Conservation (phyloP, 2,888 invertebrate genomes). For the Epinotia bilunana region DNA sequence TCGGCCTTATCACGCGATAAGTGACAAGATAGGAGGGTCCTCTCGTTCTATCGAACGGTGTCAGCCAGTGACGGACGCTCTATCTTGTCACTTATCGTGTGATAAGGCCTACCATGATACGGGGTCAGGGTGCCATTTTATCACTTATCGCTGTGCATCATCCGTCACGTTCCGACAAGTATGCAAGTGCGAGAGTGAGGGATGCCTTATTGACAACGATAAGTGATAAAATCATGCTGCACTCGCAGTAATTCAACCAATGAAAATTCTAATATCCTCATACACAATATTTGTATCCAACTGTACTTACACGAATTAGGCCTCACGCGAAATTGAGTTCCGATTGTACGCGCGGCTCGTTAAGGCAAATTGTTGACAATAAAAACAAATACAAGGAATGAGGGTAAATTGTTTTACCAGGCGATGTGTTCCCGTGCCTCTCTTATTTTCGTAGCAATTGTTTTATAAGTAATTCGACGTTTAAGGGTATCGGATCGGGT, state of each 20-base stretch:
- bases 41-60: too few species aligned
- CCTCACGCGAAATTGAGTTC: slow-evolving; percentile 34
- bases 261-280: background rate
- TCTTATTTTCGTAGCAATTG: slow-evolving; percentile 15
- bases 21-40: too few species aligned
- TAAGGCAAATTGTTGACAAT: slow-evolving; percentile 44
- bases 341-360: slow-evolving; percentile 41
- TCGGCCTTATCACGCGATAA: too few species aligned
- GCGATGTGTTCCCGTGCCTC: slow-evolving; percentile 10
- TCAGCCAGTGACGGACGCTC: too few species aligned
- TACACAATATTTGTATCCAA: slow-evolving; percentile 39
- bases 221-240: too few species aligned
- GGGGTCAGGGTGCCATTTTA: too few species aligned
- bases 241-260: background rate
- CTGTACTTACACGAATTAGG: slow-evolving; percentile 47
- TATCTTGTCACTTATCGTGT: too few species aligned
- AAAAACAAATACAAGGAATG: slow-evolving; percentile 41
- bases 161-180: too few species aligned
- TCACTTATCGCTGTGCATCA: too few species aligned
- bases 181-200: too few species aligned
- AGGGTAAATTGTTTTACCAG: slow-evolving; percentile 21
- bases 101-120: too few species aligned
- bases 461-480: background rate
- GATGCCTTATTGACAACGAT: too few species aligned
- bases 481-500: background rate